Conservation (phyloP, 2,113 vertebrate genomes). For the Trinectes maculatus region DNA sequence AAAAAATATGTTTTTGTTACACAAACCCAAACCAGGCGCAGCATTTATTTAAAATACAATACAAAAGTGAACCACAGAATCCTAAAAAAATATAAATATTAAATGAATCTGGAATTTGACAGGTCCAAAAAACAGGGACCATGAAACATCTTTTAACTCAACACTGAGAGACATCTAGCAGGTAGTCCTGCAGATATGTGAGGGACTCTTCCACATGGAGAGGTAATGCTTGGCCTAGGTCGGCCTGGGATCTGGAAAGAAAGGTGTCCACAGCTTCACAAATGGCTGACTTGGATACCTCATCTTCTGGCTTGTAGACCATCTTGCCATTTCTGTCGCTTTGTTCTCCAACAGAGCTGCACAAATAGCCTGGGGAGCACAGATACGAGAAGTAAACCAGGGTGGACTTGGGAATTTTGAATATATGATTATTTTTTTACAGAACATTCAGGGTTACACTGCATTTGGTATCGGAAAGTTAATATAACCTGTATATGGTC, state of each 20-base stretch:
- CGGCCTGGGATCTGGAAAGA: slow-evolving; percentile 71
- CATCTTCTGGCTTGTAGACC: slow-evolving; percentile 78
- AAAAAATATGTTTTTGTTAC: neutral
- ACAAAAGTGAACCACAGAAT: neutral
- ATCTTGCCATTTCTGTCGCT: slow-evolving; percentile 54
- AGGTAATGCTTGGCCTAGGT: slow-evolving; percentile 82
- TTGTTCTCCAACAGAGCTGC: slow-evolving; percentile 59
- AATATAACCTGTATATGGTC: neutral
- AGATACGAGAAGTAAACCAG: neutral
- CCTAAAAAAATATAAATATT: slow-evolving; percentile 10
- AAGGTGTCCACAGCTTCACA: slow-evolving; percentile 80
- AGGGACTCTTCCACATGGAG: slow-evolving; percentile 83
- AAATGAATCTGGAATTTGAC: neutral
- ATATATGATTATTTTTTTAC: no score
- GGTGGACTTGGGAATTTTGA: neutral
- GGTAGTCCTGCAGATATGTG: slow-evolving; percentile 77
- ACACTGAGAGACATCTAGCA: slow-evolving; percentile 71
- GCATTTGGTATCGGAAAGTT: neutral
- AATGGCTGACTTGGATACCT: slow-evolving; percentile 77
- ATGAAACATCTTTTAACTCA: slow-evolving; percentile 32
- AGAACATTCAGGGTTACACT: neutral
- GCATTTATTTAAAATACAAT: slow-evolving; percentile 12
- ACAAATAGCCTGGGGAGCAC: slow-evolving; percentile 65
- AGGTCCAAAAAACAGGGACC: neutral
- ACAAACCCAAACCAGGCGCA: neutral